Conservation (phyloP, 2,113 vertebrate genomes). For the Boulengeromyrus knoepffleri region DNA sequence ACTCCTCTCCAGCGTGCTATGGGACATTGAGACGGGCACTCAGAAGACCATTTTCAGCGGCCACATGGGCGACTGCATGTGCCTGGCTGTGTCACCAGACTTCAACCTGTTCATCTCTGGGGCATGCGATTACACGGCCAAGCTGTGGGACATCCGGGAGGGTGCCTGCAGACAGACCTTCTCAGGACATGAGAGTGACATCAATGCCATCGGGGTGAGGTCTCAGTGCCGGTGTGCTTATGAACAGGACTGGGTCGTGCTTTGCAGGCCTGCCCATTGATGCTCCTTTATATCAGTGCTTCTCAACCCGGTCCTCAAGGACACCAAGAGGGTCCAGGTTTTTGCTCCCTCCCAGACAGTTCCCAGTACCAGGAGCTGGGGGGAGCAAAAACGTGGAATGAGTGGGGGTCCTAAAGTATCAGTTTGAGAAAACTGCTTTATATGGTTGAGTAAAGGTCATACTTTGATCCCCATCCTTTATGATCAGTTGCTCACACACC, state of each 20-base stretch:
- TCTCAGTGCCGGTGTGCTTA: background rate
- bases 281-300: background rate
- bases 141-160: conserved; percentile 93
- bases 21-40: conserved; percentile 95
- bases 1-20: conserved; percentile 66
- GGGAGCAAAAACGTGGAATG: background rate
- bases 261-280: background rate
- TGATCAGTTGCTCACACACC: background rate
- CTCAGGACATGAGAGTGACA: conserved; percentile 86
- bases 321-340: background rate
- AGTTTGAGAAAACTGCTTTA: background rate
- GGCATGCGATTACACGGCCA: conserved; percentile 89
- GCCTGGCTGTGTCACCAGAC: conserved; percentile 84
- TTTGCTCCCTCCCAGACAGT: background rate
- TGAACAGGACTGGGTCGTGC: background rate
- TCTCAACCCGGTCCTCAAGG: background rate
- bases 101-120: conserved; percentile 90
- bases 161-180: conserved; percentile 88
- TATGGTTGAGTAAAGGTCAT: background rate
- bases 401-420: background rate
- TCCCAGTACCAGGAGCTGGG: background rate
- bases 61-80: conserved; percentile 96
- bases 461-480: background rate
- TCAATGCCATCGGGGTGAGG: conserved; percentile 86
- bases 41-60: conserved; percentile 84